These are phyloP conservation scores for Ascaphus truei DNA, from an alignment of 2,113 vertebrate species.

Conservation along the genomic window DNA sequence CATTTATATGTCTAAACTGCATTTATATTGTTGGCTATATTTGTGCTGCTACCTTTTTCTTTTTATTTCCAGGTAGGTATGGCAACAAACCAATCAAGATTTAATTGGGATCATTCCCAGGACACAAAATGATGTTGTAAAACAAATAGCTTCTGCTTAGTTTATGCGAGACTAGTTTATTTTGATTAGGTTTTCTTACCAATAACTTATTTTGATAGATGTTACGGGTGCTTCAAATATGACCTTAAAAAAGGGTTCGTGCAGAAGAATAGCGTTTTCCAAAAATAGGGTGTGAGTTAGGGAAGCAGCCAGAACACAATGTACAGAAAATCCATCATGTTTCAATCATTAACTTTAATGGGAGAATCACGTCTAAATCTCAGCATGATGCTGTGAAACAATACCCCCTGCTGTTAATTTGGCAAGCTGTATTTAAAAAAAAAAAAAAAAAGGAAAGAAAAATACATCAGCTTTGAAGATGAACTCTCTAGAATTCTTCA, in stretches of 20 bases:
- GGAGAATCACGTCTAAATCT: background rate
- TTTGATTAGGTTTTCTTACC: background rate
- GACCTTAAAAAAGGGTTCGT: background rate
- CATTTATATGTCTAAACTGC: background rate
- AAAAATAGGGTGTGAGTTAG: conserved; percentile 10
- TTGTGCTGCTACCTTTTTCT: background rate
- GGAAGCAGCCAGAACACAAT: conserved; percentile 1
- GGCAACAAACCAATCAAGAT: background rate
- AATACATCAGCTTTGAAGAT: background rate
- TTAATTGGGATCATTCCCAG: background rate
- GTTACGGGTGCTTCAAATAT: background rate
- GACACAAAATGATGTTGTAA: background rate
- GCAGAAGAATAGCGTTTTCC: conserved; percentile 2
- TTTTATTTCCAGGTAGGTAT: too few species aligned
- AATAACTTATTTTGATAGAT: background rate
- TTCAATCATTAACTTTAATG: conserved; percentile 23
- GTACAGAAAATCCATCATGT: conserved; percentile 15
- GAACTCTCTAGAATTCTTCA: background rate
- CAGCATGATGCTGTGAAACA: background rate
- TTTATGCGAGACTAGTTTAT: background rate
- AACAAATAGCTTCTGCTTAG: background rate
- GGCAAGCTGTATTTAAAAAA: background rate
- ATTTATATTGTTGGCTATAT: background rate
- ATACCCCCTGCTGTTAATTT: conserved; percentile 10
- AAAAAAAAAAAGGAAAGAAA: background rate